Percentiles rank a stretch among this genome's conserved stretches.
phyloP scores from a whole-genome alignment of 2,888 invertebrate genomes.

The Cheilosia variabilis region DNA sequence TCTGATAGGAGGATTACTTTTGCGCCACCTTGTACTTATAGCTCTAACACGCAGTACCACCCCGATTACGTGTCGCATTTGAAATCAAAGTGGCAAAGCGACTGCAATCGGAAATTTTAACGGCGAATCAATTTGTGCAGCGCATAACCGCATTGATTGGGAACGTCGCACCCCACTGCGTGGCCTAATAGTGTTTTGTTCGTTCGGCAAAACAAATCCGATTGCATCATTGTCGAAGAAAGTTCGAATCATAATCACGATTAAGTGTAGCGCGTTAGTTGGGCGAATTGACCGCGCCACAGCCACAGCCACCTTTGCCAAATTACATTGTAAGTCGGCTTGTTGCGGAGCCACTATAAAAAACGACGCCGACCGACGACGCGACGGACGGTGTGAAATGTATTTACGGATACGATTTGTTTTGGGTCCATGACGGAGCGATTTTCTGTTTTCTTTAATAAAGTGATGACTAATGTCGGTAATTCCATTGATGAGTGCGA shows the following conservation, averaged over 20 bases:
- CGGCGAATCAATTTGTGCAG: constrained; percentile 63
- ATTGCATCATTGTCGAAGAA: constrained; percentile 63
- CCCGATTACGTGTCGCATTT: background rate
- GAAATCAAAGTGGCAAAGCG: constrained; percentile 38
- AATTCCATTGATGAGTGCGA: background rate
- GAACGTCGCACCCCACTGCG: constrained; percentile 40
- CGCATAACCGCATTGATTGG: constrained; percentile 60
- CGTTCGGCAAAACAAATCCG: constrained; percentile 36
- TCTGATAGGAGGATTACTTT: too few relatives aligned
- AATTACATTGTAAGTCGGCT: constrained; percentile 35
- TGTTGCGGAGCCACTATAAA: constrained; percentile 9
- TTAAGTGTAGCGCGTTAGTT: constrained; percentile 22
- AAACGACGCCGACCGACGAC: background rate
- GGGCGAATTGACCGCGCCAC: constrained; percentile 5
- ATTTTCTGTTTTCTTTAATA: background rate
- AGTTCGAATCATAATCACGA: constrained; percentile 34
- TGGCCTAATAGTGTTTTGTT: constrained; percentile 11
- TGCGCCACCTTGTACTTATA: too few relatives aligned
- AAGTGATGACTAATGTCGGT: constrained; percentile 16
- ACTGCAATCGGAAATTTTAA: constrained; percentile 65
- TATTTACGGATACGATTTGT: constrained; percentile 31
- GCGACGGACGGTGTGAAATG: constrained; percentile 10
- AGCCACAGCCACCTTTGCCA: background rate
- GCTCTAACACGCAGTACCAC: background rate
- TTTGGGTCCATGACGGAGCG: constrained; percentile 14